Conservation (phyloP, 2,113 vertebrate species). For the Ornithorhynchus anatinus region DNA sequence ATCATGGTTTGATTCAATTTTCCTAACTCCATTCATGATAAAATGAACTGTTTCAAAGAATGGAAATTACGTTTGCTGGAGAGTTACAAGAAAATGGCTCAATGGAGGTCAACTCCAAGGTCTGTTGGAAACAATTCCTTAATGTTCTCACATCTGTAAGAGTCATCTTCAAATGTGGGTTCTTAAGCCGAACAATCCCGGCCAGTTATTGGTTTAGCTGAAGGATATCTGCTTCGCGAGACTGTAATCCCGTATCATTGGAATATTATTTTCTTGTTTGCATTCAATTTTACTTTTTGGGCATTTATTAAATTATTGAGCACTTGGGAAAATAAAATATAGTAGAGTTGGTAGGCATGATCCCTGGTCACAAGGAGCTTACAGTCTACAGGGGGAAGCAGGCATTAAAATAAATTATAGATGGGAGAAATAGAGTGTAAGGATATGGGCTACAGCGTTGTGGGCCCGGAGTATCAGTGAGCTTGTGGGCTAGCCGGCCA, state of each 20-base stretch:
- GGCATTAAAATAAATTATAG: too few relatives aligned
- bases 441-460: too few relatives aligned
- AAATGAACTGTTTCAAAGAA: neutral
- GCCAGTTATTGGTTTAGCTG: neutral
- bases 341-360: too few relatives aligned
- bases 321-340: too few relatives aligned
- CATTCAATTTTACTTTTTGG: too few relatives aligned
- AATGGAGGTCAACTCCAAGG: neutral
- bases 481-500: too few relatives aligned
- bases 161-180: fast-evolving
- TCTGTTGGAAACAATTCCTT: neutral
- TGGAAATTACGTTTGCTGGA: neutral
- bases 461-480: too few relatives aligned
- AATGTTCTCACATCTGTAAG: fast-evolving
- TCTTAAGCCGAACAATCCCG: neutral
- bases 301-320: too few relatives aligned
- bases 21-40: neutral
- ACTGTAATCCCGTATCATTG: neutral
- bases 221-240: neutral
- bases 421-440: too few relatives aligned
- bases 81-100: neutral
- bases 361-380: too few relatives aligned
- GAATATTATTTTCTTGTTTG: too few relatives aligned
- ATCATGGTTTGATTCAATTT: neutral
- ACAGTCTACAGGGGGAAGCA: too few relatives aligned